These are phyloP conservation scores for Clarias laeviceps DNA, from an alignment of 2,797 vertebrate species.

Conservation along the genomic window DNA sequence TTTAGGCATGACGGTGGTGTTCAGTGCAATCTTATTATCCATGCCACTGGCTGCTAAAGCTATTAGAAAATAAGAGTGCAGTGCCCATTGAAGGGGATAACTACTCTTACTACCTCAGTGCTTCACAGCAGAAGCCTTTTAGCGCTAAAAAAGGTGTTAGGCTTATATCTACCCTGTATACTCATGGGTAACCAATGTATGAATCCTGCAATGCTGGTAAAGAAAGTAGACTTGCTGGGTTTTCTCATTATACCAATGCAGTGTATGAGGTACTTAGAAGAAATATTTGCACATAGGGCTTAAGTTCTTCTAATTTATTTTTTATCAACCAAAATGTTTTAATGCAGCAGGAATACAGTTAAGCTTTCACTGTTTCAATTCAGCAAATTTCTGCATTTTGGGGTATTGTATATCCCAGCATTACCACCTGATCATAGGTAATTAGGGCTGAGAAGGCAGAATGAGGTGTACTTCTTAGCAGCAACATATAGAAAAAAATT, in stretches of 20 bases:
- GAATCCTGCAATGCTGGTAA: neutral
- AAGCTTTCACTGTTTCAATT: neutral
- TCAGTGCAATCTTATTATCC: constrained; percentile 52
- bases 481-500: neutral
- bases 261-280: neutral
- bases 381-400: too few relatives aligned
- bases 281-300: neutral
- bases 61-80: constrained; percentile 41
- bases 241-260: neutral
- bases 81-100: constrained; percentile 45
- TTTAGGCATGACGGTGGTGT: constrained; percentile 50
- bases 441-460: neutral
- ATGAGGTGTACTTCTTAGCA: neutral
- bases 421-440: too few relatives aligned
- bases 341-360: too few relatives aligned
- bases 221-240: neutral
- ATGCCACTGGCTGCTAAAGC: constrained; percentile 41
- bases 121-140: constrained; percentile 20
- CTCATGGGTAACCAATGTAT: neutral
- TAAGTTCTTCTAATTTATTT: neutral
- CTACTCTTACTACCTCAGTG: constrained; percentile 40
- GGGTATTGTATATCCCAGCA: too few relatives aligned
- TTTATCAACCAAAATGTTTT: neutral
- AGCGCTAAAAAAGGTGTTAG: constrained; percentile 21
- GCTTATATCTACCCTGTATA: constrained; percentile 9